A percentile compares a stretch with the other conserved stretches of the same genome.
phyloP scores from a whole-genome alignment of 2,888 invertebrate genomes.

The Linhomoeus sp. region DNA sequence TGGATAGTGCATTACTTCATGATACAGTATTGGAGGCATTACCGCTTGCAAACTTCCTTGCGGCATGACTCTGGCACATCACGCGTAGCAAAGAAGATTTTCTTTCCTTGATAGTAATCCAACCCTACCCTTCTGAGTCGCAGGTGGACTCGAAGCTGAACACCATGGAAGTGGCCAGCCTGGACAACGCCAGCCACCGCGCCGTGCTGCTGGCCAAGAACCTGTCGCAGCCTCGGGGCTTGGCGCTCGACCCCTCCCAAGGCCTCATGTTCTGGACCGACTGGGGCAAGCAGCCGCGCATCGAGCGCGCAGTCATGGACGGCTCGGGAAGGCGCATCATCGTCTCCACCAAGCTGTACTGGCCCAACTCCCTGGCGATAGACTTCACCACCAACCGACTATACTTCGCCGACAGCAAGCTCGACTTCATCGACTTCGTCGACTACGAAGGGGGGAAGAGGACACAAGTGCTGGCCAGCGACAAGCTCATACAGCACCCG shows the following conservation, averaged over 20 bases:
- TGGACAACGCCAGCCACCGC: slow-evolving; percentile 53
- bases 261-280: slow-evolving; percentile 87
- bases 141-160: slow-evolving; percentile 67
- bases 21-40: too few relatives aligned
- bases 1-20: too few relatives aligned
- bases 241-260: slow-evolving; percentile 82
- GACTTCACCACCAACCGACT: slow-evolving; percentile 78
- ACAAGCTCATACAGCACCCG: slow-evolving; percentile 71
- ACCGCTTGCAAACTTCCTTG: too few relatives aligned
- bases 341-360: slow-evolving; percentile 45
- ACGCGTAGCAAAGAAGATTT: too few relatives aligned
- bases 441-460: slow-evolving; percentile 80
- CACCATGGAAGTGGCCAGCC: slow-evolving; percentile 71
- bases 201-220: slow-evolving; percentile 73
- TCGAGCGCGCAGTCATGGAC: slow-evolving; percentile 89
- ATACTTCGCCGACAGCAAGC: slow-evolving; percentile 88
- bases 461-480: slow-evolving; percentile 46
- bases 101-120: too few relatives aligned
- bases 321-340: slow-evolving; percentile 62
- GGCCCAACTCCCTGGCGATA: slow-evolving; percentile 91
- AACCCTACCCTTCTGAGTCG: too few relatives aligned
- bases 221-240: slow-evolving; percentile 82
- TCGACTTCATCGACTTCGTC: slow-evolving; percentile 93
- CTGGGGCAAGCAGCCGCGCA: slow-evolving; percentile 90
- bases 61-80: too few relatives aligned